Evolutionary conservation across 2,113 vertebrate species (phyloP), one percentile per base, ranked within the genome.

Genomic region (Urocynchramus pylzowi): DNA sequence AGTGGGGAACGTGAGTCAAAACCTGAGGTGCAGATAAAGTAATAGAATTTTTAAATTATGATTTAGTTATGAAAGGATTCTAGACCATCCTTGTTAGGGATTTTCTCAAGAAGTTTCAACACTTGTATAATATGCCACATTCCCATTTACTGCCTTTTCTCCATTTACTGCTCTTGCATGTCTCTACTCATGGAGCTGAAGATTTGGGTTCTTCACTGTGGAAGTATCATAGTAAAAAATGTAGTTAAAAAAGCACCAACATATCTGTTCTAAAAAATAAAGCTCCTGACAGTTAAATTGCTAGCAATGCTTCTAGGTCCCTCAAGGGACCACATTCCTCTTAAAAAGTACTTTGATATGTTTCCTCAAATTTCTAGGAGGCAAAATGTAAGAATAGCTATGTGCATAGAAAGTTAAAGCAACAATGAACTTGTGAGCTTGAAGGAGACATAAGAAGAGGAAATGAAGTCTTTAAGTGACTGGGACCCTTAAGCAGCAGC

Each of bases 231-330:
- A 59, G 63, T 61, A 78, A 87, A 91, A 91, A 67, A 37, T 47
- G 39, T 33, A 37, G 13, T 49, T 39, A 9, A 80, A 76, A 73
- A 74, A 47, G 14, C 27, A 33, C 3, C 60, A 73, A 4, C 6
- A 4, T 47, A 73, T 87, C 42, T 87, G 60, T 93, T 74, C 50
- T 41, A 35, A 76, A 83, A 94, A 82, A 79, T 60, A 78, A 91
- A 91, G 21, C 9, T 90, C 56, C 31, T 87, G 82, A 56, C 67
- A 90, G 54, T 30, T 83, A 77, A 77, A 84, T 74, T 88, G 28
- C 63, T 63, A 57, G 42, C 59, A 84, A 53, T 74, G 24, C 50
- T 31, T 67, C 39, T 33, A 53, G 45, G 9, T 74, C 19, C 37
- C 88, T 93, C 54, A 69, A 88, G 75, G 71, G 57, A 76, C 42